phyloP scores from a whole-genome alignment of 1,140 invertebrate species.

The Ostrea edulis region DNA sequence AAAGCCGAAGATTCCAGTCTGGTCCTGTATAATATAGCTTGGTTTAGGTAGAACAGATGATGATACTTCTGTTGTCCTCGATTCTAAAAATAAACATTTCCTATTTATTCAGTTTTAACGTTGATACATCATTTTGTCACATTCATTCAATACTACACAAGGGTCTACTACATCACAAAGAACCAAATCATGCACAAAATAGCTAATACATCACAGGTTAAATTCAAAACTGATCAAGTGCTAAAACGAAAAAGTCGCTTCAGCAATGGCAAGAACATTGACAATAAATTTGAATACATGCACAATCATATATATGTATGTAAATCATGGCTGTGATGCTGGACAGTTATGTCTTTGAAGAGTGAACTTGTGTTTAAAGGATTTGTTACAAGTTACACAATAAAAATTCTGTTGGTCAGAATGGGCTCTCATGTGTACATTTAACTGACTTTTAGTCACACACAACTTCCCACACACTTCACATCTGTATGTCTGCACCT shows the following conservation, averaged over 20 bases:
- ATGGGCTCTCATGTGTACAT: conserved; percentile 30
- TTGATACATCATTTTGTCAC: no score
- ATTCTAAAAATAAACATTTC: conserved; percentile 31
- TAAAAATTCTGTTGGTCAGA: conserved; percentile 39
- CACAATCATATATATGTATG: background rate
- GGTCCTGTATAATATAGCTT: background rate
- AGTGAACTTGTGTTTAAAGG: conserved; percentile 46
- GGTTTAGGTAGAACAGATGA: background rate
- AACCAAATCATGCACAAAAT: no score
- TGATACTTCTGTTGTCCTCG: background rate
- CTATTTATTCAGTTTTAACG: background rate
- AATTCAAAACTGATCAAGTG: no score
- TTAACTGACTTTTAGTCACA: conserved; percentile 34
- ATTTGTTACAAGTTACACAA: conserved; percentile 41
- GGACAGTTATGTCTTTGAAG: conserved; percentile 40
- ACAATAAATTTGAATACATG: background rate
- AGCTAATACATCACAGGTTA: no score
- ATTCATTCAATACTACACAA: no score
- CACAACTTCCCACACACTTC: conserved; percentile 43
- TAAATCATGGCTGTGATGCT: background rate
- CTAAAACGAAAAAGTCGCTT: no score
- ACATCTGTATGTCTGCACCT: conserved; percentile 25
- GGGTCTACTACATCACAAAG: no score
- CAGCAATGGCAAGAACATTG: conserved; percentile 4
- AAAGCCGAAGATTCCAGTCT: conserved; percentile 22